A percentile compares a stretch with the other conserved stretches of the same genome.
phyloP scores from a whole-genome alignment of 2,797 vertebrate genomes.

The Gobio occitaniae region DNA sequence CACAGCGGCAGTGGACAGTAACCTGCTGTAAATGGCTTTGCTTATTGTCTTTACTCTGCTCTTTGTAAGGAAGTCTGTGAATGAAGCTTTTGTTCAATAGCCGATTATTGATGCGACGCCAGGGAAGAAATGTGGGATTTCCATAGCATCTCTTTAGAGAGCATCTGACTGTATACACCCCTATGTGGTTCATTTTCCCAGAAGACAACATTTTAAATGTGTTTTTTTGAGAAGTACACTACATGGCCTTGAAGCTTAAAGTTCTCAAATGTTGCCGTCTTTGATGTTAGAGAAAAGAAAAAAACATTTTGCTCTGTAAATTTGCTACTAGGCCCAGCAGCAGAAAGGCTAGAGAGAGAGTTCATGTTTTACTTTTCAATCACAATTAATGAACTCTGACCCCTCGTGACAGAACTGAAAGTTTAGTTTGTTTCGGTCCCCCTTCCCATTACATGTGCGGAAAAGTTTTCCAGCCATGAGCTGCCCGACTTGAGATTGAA shows the following conservation, averaged over 20 bases:
- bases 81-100: slow-evolving; percentile 28
- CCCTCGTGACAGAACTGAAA: background rate
- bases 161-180: background rate
- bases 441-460: background rate
- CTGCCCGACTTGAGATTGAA: background rate
- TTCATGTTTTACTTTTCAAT: slow-evolving; percentile 49
- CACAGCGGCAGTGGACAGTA: slow-evolving; percentile 19
- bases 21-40: slow-evolving; percentile 33
- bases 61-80: slow-evolving; percentile 32
- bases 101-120: background rate
- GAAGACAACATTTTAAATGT: background rate
- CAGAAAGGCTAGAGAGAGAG: slow-evolving; percentile 17
- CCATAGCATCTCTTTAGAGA: background rate
- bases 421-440: background rate
- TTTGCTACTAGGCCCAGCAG: background rate
- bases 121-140: slow-evolving; percentile 19
- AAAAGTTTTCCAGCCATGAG: background rate
- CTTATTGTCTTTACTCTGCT: slow-evolving; percentile 35
- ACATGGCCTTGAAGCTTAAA: background rate
- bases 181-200: background rate
- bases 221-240: background rate
- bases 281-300: background rate
- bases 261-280: background rate
- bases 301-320: background rate
- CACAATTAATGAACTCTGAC: slow-evolving; percentile 50